Evolutionary conservation across 1,140 invertebrate genomes (phyloP), one percentile per base, ranked within the genome.

Genomic region (Heliconius eleuchia): DNA sequence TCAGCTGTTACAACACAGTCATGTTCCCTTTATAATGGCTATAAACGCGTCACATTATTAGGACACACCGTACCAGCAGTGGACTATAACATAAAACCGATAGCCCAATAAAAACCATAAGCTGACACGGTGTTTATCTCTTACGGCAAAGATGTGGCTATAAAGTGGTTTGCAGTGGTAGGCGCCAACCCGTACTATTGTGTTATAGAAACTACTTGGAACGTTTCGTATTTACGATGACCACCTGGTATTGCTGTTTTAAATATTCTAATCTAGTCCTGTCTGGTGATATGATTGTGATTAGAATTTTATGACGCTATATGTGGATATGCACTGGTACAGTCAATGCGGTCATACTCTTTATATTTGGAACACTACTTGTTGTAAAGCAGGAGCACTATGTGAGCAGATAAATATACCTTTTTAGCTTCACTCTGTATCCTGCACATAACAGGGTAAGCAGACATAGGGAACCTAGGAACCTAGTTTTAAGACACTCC

Each of bases 31-130:
- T 76, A 76, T 75, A 75, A 42, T 71, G 37, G 30, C 42, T 42
- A 76, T 76, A 76, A 72, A 75, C 78, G 60, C 66, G 74, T 57
- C 74, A 52, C 78, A 75, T 80, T 80, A 74, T 80, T 80, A 76
- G 30, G 50, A 72, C 60, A 72, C 50, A 46, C 11, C 74, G 74
- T 76, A 76, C 60, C 73, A 80, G 75, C 76, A 37, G 73, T 76
- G 55, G 76, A 80, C 78, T 76, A 79, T 70, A 74, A 74, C 50
- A 75, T 83, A 76, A 82, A 85, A 79, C 52, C 78, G 80, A 81
- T 78, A 77, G 74, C 71, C 70, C 73, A 75, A 84, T 85, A 86
- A 86, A 80, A 84, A 83, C 79, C 74, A 86, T 85, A 77, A 83
- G 82, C 82, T 76, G 76, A 80, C 80, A 83, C 73, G 80, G 79